Evolutionary conservation across 1,140 invertebrate genomes (phyloP).

Genomic region (Aphaenogaster ashmeadi): DNA sequence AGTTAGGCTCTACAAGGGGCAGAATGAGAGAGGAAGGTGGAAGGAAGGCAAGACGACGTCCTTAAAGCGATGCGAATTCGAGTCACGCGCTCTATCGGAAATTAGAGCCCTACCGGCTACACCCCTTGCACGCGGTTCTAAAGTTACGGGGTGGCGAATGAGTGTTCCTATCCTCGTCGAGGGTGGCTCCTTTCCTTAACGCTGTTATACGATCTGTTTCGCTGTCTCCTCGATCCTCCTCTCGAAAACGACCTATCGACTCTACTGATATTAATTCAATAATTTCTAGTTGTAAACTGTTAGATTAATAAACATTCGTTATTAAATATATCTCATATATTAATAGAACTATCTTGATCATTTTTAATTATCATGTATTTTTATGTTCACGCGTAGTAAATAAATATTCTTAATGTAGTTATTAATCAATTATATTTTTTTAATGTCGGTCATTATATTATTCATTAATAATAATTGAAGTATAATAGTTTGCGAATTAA

Average conservation of each 20-base stretch:
- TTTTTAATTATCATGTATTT: background rate
- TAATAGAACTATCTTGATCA: background rate
- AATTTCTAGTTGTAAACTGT: slow-evolving; percentile 3
- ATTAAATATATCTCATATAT: background rate
- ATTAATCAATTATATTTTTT: background rate
- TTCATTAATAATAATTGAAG: background rate
- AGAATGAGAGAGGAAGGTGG: background rate
- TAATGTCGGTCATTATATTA: background rate
- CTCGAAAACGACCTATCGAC: slow-evolving; percentile 69
- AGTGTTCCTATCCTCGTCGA: slow-evolving; percentile 46
- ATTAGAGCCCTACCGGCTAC: slow-evolving; percentile 81
- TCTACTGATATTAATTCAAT: slow-evolving; percentile 57
- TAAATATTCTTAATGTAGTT: background rate
- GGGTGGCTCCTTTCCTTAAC: slow-evolving; percentile 13
- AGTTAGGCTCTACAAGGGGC: slow-evolving; percentile 12
- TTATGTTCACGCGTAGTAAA: background rate
- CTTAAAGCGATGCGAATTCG: slow-evolving; percentile 75
- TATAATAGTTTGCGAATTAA: background rate
- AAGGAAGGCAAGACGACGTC: background rate
- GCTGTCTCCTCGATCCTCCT: slow-evolving; percentile 58
- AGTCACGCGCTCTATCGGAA: slow-evolving; percentile 85
- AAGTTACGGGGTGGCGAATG: slow-evolving; percentile 72
- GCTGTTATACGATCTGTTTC: slow-evolving; percentile 68
- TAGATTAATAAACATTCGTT: background rate
- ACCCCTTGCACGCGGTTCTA: slow-evolving; percentile 50